Evolutionary conservation across 2,797 vertebrate species (phyloP).

Genomic region (Phaenicophaeus curvirostris): DNA sequence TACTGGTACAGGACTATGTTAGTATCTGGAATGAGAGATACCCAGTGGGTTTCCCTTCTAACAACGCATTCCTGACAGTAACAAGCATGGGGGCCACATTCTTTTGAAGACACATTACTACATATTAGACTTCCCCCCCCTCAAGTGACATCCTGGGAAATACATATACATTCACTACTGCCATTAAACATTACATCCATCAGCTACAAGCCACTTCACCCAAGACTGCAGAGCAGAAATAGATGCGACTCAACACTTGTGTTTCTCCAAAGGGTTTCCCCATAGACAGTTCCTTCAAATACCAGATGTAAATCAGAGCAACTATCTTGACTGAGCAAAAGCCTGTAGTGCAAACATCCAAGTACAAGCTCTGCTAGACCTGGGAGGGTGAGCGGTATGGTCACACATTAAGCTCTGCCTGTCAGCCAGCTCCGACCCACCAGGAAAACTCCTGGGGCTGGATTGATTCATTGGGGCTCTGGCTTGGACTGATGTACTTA

Average conservation of each 20-base stretch:
- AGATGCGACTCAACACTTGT: background rate
- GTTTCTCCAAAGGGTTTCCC: background rate
- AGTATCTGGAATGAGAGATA: background rate
- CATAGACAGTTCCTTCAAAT: background rate
- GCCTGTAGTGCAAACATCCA: accelerated
- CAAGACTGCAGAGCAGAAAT: background rate
- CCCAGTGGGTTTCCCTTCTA: background rate
- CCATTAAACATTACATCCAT: background rate
- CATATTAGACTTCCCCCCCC: background rate
- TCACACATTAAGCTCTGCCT: background rate
- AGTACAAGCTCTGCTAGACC: background rate
- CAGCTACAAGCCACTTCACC: background rate
- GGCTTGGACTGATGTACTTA: background rate
- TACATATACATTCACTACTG: background rate
- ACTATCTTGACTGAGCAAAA: background rate
- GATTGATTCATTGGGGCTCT: background rate
- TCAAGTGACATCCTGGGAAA: background rate
- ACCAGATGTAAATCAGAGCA: background rate
- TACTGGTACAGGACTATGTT: background rate
- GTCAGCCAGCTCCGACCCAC: background rate
- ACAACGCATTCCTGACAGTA: background rate
- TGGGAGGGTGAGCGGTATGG: accelerated
- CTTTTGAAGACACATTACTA: background rate
- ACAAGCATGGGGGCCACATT: background rate
- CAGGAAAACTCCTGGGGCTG: background rate